These are phyloP conservation scores for Tethya wilhelma DNA, from an alignment of 37 sponge, comb jelly and placozoan genomes.

Conservation along the genomic window DNA sequence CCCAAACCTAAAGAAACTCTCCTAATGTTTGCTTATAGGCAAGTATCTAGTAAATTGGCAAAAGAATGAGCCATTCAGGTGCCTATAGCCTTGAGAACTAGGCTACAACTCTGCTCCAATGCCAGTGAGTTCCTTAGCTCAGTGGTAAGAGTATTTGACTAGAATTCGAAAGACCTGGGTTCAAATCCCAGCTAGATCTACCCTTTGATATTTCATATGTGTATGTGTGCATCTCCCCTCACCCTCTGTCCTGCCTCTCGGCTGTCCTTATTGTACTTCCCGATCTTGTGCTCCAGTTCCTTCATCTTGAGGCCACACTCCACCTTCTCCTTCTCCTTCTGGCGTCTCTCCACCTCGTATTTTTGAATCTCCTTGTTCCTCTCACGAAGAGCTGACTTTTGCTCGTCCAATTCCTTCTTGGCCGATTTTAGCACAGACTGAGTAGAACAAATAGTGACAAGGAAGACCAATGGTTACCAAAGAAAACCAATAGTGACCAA, in stretches of 20 bases:
- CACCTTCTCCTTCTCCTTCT: constrained; percentile 75
- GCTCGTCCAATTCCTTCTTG: constrained; percentile 55
- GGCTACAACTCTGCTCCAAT: neutral
- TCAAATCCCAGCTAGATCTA: too few relatives aligned
- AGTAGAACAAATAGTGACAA: neutral
- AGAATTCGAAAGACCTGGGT: too few relatives aligned
- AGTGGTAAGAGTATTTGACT: too few relatives aligned
- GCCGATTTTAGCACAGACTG: constrained; percentile 42
- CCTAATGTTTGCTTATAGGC: too few relatives aligned
- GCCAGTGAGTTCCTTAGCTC: neutral
- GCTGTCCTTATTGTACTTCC: constrained; percentile 82
- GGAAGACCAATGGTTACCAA: neutral
- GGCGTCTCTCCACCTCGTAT: constrained; percentile 49
- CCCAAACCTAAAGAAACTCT: neutral
- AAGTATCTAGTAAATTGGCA: too few relatives aligned
- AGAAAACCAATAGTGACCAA: neutral
- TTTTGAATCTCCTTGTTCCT: constrained; percentile 82
- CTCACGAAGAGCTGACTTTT: constrained; percentile 46
- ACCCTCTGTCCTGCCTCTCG: constrained; percentile 88
- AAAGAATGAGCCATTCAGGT: too few relatives aligned
- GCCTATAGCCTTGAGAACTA: too few relatives aligned
- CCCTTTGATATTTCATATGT: neutral
- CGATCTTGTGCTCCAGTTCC: constrained; percentile 85
- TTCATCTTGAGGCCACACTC: constrained; percentile 57
- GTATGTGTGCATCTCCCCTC: neutral